A percentile compares a stretch with the other conserved stretches of the same genome.
These are phyloP conservation scores for Nylanderia fulva DNA, from an alignment of 1,140 invertebrate genomes.

Conservation along the genomic window DNA sequence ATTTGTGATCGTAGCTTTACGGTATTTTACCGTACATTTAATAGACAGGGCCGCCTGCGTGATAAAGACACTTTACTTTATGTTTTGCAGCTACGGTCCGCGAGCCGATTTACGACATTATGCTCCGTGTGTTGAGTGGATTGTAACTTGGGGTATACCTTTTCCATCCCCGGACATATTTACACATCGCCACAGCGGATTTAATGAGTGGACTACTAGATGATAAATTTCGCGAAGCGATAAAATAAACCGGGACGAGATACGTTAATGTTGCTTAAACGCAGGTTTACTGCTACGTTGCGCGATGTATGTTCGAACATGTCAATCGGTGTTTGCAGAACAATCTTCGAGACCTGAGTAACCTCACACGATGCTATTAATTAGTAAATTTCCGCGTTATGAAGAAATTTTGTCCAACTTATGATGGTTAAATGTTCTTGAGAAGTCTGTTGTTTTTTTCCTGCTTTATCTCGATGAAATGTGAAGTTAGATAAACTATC, in stretches of 20 bases:
- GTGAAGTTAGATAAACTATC: no score
- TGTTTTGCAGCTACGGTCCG: conserved; percentile 19
- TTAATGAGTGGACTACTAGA: conserved; percentile 59
- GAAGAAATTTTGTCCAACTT: no score
- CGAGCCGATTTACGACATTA: conserved; percentile 60
- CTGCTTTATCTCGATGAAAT: no score
- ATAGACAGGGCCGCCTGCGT: conserved; percentile 22
- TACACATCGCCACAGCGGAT: conserved; percentile 55
- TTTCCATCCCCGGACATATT: conserved; percentile 35
- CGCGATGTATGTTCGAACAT: conserved; percentile 17
- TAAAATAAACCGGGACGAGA: conserved; percentile 52
- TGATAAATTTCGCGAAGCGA: conserved; percentile 52
- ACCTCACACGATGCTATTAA: conserved; percentile 39
- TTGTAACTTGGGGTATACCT: conserved; percentile 49
- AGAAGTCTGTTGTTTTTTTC: no score
- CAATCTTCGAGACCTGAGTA: neutral
- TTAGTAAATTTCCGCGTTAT: neutral
- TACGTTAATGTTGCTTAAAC: conserved; percentile 54
- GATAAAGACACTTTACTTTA: conserved; percentile 61
- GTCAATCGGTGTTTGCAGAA: conserved; percentile 50
- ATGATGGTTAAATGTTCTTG: no score
- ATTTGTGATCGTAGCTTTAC: conserved; percentile 46
- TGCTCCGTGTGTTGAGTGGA: conserved; percentile 45
- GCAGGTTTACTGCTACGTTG: conserved; percentile 29
- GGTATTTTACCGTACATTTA: conserved; percentile 47